phyloP scores from a whole-genome alignment of 2,888 invertebrate species.

The Anticlea derivata region DNA sequence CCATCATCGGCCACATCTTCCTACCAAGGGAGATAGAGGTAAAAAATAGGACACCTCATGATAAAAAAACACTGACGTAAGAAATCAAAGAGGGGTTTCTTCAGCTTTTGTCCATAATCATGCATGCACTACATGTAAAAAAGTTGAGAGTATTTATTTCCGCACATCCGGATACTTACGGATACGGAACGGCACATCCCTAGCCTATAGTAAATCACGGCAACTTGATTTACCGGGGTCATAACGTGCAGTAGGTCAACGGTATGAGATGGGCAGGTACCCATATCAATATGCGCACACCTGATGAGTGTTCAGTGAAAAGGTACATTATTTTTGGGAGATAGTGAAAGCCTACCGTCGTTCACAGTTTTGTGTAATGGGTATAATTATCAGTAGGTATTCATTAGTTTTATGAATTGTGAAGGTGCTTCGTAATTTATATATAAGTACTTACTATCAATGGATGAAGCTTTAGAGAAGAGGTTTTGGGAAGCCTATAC shows the following conservation, averaged over 20 bases:
- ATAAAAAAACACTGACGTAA: too few species aligned
- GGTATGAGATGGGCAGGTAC: constrained; percentile 10
- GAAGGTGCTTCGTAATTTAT: neutral
- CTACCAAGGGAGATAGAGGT: too few species aligned
- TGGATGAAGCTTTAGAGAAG: too few species aligned
- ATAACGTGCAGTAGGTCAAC: constrained; percentile 13
- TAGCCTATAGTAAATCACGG: neutral
- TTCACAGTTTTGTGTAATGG: neutral
- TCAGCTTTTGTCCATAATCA: neutral
- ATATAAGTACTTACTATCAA: too few species aligned
- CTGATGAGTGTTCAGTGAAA: constrained; percentile 3
- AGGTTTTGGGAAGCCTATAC: too few species aligned
- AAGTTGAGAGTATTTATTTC: neutral
- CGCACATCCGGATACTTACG: neutral
- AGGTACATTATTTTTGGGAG: constrained; percentile 8
- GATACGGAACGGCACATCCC: neutral
- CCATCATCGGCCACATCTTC: too few species aligned
- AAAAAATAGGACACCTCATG: too few species aligned
- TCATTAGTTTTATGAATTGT: neutral
- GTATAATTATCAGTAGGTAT: neutral
- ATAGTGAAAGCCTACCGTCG: constrained; percentile 16
- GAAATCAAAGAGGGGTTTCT: too few species aligned
- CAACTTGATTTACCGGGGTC: constrained; percentile 15
- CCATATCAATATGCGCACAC: constrained; percentile 17
- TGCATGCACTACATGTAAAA: too few species aligned